These are phyloP conservation scores for Volucella bombylans DNA, from an alignment of 2,888 invertebrate genomes.

Conservation along the genomic window DNA sequence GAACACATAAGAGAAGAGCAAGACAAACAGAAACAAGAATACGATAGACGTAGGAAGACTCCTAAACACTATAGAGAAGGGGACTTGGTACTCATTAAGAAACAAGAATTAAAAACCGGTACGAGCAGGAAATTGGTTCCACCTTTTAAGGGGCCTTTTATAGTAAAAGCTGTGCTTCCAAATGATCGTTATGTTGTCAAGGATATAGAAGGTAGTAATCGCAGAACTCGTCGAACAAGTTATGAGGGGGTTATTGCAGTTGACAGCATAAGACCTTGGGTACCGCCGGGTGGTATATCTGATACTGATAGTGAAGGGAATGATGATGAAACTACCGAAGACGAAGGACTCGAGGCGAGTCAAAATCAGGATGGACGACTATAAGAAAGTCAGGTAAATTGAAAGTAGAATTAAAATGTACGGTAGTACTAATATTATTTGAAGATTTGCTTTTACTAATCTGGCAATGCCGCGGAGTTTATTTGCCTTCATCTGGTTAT, in stretches of 20 bases:
- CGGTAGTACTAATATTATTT: not conserved
- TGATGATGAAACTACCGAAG: conserved; percentile 1
- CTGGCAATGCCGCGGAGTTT: too few relatives aligned
- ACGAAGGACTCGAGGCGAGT: conserved; percentile 14
- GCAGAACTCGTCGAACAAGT: not conserved
- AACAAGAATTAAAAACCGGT: conserved; percentile 8
- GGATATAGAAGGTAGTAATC: conserved; percentile 10
- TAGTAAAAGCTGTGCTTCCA: conserved; percentile 5
- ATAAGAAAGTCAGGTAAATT: conserved; percentile 7
- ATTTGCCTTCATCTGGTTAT: too few relatives aligned
- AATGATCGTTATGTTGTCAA: conserved; percentile 23
- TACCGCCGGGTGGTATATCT: conserved; percentile 1
- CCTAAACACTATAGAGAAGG: not conserved
- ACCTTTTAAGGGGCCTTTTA: conserved; percentile 17
- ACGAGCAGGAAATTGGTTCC: conserved; percentile 20
- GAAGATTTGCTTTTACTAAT: too few relatives aligned
- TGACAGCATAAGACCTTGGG: conserved; percentile 8
- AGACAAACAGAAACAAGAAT: conserved; percentile 44
- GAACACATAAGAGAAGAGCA: conserved; percentile 33
- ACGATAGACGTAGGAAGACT: conserved; percentile 25
- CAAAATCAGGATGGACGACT: conserved; percentile 5
- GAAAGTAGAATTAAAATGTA: not conserved
- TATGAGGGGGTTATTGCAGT: not conserved
- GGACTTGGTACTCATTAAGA: conserved; percentile 17
- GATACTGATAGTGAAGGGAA: conserved; percentile 7